These are phyloP conservation scores for Pheucticus melanocephalus DNA, from an alignment of 2,113 vertebrate species.

Conservation along the genomic window DNA sequence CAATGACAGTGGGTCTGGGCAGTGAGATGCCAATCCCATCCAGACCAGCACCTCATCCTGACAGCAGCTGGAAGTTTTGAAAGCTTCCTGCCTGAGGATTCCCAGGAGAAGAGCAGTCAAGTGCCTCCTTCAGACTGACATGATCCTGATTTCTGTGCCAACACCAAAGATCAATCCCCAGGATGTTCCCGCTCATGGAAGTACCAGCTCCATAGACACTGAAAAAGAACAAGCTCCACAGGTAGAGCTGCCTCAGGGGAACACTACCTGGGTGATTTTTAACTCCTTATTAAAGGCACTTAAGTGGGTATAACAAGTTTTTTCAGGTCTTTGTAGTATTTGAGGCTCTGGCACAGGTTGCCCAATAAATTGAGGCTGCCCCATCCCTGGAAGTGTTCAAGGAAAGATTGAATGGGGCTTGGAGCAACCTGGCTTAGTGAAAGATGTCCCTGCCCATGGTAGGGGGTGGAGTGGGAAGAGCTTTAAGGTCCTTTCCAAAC, in stretches of 20 bases:
- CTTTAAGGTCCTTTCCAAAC: background rate
- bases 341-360: background rate
- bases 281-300: background rate
- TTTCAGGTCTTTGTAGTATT: background rate
- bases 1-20: fast-evolving
- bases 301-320: background rate
- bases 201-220: background rate
- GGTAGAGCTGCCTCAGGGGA: background rate
- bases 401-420: background rate
- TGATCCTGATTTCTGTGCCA: background rate
- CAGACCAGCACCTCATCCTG: background rate
- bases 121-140: background rate
- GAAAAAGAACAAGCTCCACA: background rate
- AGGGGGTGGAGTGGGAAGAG: background rate
- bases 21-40: background rate
- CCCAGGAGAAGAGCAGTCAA: background rate
- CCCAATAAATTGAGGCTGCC: background rate
- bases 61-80: background rate
- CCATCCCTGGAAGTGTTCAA: background rate
- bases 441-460: background rate
- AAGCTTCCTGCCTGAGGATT: background rate
- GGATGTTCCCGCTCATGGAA: background rate
- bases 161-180: background rate
- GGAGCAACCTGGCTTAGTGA: background rate
- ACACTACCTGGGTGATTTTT: background rate